phyloP scores from a whole-genome alignment of 2,113 vertebrate genomes.

The Loxodonta africana region DNA sequence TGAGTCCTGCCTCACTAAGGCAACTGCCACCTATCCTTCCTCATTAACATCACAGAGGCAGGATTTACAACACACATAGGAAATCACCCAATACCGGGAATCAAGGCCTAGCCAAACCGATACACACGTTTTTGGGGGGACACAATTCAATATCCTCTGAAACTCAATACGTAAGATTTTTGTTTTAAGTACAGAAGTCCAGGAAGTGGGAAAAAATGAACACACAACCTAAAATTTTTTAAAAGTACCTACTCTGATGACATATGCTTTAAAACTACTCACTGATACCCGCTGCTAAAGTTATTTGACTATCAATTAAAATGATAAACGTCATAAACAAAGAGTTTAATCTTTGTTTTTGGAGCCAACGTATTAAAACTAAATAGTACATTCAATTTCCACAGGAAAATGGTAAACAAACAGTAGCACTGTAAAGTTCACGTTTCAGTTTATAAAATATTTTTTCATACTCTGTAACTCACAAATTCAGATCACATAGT shows the following conservation, averaged over 20 bases:
- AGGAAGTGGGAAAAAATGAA: conserved; percentile 4
- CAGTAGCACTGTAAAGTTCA: conserved; percentile 14
- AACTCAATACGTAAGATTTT: conserved; percentile 35
- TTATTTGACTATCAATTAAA: conserved; percentile 54
- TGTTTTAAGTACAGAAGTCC: conserved; percentile 34
- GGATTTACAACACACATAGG: no score
- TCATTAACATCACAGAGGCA: no score
- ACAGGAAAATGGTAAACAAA: conserved; percentile 18
- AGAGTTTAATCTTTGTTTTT: conserved; percentile 15
- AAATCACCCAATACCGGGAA: no score
- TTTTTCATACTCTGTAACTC: conserved; percentile 41
- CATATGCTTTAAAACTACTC: conserved; percentile 33
- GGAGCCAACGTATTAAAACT: neutral
- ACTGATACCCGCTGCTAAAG: conserved; percentile 11
- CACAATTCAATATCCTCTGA: neutral
- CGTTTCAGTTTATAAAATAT: conserved; percentile 40
- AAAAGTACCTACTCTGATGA: conserved; percentile 35
- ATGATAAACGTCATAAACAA: neutral
- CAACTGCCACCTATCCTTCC: no score
- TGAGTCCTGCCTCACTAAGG: no score
- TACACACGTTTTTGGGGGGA: no score
- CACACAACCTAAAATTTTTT: neutral
- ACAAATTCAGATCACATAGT: conserved; percentile 42
- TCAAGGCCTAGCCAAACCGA: no score
- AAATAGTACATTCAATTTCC: neutral